Conservation (phyloP, 1,140 invertebrate genomes). For the Druon quercuslanigerum region DNA sequence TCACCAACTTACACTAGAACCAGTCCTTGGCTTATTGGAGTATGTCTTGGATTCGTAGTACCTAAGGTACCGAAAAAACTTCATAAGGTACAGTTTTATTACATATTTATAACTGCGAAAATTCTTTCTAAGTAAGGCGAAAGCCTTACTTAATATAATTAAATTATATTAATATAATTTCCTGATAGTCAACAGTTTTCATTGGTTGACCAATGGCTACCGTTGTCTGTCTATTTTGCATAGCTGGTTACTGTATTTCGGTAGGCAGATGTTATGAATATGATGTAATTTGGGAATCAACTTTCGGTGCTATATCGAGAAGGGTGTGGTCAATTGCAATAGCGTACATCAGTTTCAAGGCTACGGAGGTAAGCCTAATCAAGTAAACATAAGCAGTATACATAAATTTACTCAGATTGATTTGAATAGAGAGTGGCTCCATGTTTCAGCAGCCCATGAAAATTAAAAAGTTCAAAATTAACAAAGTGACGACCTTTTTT, state of each 20-base stretch:
- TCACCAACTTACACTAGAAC: conserved; percentile 66
- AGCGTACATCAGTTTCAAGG: background rate
- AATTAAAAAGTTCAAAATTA: too few relatives aligned
- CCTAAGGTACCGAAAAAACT: background rate
- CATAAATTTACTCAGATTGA: too few relatives aligned
- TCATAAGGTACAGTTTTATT: background rate
- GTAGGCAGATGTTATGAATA: background rate
- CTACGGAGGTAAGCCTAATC: background rate
- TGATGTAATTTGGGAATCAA: background rate
- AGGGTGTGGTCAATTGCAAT: background rate
- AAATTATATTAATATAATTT: background rate
- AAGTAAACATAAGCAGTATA: too few relatives aligned
- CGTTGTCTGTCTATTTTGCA: background rate
- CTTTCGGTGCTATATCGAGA: background rate
- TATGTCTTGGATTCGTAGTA: conserved; percentile 72
- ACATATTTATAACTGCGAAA: too few relatives aligned
- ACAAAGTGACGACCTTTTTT: too few relatives aligned
- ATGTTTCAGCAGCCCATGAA: too few relatives aligned
- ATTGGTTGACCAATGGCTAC: background rate
- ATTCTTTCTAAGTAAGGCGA: too few relatives aligned
- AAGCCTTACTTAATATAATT: too few relatives aligned
- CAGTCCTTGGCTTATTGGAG: conserved; percentile 77
- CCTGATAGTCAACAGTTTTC: background rate
- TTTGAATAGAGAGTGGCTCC: too few relatives aligned
- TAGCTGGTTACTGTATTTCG: background rate